Base-by-base conservation (phyloP, 2,113 vertebrate genomes). In the Lampris incognitus region DNA sequence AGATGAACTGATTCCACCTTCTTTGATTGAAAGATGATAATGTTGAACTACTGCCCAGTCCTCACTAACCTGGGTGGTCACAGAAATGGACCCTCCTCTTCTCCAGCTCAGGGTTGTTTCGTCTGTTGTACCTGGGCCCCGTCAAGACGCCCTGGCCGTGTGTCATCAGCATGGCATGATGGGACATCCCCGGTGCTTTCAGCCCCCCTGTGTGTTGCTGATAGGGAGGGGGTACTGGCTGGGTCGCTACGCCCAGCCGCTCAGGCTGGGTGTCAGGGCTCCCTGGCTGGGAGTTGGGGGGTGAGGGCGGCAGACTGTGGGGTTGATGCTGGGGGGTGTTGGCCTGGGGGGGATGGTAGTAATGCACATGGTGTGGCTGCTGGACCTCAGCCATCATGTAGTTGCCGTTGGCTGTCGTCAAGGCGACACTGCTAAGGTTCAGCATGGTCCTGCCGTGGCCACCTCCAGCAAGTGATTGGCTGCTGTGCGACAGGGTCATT, bases 31-130 rank as follows among this genome's bases (percentile, higher is more conserved):
- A 24, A 24, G 24, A 24, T 24, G 24, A 24, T 24, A 24, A 24
- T 24, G 24, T 24, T 24, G 24, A 24, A 24, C 24, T 24, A 24
- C 24, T 24, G 24, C 24, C 24, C 24, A 24, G 24, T 24, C 24
- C 24, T 37, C 11, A 41, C 80, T 58, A 70, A 97, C 97, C 96
- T 92, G 88, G 92, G 62, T 93, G 97, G 85, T 97, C 92, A 1
- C 97, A 97, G 89, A 96, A 96, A 83, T 98, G 97, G 82, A 97
- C 96, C 65, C 96, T 91, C 85, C 96, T 95, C 84, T 98, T 98
- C 92, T 97, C 96, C 89, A 97, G 94, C 84, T 97, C 97, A 0
- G 96, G 96, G 83, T 98, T 97, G 94, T 96, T 97, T 74, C 96
- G 90, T 10, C 96, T 87, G 88, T 96, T 97, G 92, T 97, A 97